Percentiles rank a stretch among this genome's conserved stretches.
phyloP scores from a whole-genome alignment of 92 coral and sea anemone species.

The Parazoanthus atlanticus region DNA sequence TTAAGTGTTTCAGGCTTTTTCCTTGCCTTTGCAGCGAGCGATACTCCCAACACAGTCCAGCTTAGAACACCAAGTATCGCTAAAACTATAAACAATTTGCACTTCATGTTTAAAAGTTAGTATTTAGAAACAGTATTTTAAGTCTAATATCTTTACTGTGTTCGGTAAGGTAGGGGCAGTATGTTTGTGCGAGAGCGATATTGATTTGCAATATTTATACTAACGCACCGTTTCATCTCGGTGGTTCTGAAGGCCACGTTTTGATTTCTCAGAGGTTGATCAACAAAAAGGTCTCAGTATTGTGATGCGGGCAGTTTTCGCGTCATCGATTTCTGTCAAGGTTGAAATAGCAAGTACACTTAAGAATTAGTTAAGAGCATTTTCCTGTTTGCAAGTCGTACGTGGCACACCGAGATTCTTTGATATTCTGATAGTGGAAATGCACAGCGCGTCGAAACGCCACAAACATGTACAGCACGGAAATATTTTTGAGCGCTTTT shows the following conservation, averaged over 20 bases:
- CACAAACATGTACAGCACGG: not conserved
- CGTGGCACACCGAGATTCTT: conserved; percentile 13
- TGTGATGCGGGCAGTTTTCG: conserved; percentile 38
- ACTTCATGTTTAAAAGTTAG: conserved; percentile 11
- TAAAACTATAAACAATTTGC: conserved; percentile 12
- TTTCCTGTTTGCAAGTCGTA: not conserved
- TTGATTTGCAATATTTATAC: not conserved
- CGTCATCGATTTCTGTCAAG: conserved; percentile 35
- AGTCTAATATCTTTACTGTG: not conserved
- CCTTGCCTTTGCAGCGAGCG: conserved; percentile 26
- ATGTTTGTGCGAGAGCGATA: not conserved
- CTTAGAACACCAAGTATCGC: not conserved
- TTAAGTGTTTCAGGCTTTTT: not conserved
- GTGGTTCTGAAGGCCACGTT: conserved; percentile 51
- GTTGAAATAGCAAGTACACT: conserved; percentile 27
- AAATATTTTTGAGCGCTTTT: not conserved
- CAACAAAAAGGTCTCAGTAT: conserved; percentile 19
- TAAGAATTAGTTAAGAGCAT: not conserved
- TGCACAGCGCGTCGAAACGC: not conserved
- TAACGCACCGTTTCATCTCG: not conserved
- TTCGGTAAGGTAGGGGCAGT: not conserved
- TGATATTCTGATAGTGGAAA: not conserved
- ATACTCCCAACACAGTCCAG: not conserved
- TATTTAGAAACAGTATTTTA: not conserved
- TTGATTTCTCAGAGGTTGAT: conserved; percentile 52